Conservation (phyloP, 92 coral and sea anemone genomes). For the Palythoa grandiflora region DNA sequence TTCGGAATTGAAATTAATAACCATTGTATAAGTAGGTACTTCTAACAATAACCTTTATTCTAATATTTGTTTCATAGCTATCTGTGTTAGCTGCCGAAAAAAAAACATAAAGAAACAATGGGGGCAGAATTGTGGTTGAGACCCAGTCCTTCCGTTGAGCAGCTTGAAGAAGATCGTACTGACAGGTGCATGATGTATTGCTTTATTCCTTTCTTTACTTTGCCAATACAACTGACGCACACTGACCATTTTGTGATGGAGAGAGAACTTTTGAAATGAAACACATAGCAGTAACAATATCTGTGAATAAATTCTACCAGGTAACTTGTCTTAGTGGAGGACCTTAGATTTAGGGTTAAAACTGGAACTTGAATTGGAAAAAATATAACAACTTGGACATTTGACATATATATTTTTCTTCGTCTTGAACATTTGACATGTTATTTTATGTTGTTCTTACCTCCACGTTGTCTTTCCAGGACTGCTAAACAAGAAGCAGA, state of each 20-base stretch:
- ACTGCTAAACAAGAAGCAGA: background rate
- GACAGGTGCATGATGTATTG: background rate
- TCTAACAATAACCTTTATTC: background rate
- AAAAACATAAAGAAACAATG: background rate
- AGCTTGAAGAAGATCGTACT: background rate
- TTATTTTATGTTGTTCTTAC: background rate
- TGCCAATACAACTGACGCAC: conserved; percentile 4
- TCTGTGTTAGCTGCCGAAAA: background rate
- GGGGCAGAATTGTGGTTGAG: background rate
- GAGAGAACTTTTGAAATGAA: background rate
- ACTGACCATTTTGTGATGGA: conserved; percentile 3
- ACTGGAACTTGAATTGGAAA: background rate
- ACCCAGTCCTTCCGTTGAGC: conserved; percentile 9
- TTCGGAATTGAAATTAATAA: too few relatives aligned
- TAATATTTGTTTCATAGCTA: background rate
- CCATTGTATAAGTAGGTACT: too few relatives aligned
- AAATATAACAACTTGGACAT: background rate
- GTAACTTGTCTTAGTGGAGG: background rate
- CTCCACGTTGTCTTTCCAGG: background rate
- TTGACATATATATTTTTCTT: background rate
- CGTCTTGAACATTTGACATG: too few relatives aligned
- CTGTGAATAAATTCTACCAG: background rate
- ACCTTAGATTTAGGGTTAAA: background rate
- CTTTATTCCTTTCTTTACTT: background rate
- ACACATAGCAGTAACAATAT: background rate